Percentiles rank a stretch among this genome's conserved stretches.
Conservation (phyloP, 2,888 invertebrate genomes). For the Diadromus collaris region DNA sequence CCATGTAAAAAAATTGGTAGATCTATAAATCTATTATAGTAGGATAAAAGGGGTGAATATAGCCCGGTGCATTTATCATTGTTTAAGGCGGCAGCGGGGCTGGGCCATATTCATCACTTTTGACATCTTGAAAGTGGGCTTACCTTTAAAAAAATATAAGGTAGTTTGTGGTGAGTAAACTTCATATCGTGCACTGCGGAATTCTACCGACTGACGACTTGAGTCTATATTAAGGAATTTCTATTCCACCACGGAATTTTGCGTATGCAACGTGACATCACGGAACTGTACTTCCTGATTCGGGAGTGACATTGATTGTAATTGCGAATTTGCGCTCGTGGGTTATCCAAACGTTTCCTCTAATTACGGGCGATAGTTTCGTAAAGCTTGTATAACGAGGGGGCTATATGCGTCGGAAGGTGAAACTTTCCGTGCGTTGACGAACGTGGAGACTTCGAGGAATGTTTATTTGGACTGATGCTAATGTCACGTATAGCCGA, state of each 20-base stretch:
- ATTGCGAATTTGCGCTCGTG: neutral
- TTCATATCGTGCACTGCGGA: neutral
- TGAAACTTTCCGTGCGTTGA: slow-evolving; percentile 30
- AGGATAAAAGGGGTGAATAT: too few relatives aligned
- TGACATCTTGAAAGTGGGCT: neutral
- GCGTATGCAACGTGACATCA: neutral
- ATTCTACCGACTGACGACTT: neutral
- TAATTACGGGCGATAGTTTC: slow-evolving; percentile 8
- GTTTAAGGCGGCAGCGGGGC: neutral
- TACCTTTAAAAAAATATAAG: neutral
- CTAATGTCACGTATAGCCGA: slow-evolving; percentile 27
- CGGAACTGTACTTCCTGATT: neutral
- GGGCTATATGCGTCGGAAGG: slow-evolving; percentile 23
- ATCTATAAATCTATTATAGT: neutral
- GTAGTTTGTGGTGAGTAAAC: neutral
- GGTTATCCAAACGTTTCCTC: slow-evolving; percentile 11
- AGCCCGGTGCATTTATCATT: too few relatives aligned
- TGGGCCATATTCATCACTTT: neutral
- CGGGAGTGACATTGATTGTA: slow-evolving; percentile 1
- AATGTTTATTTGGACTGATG: slow-evolving; percentile 50
- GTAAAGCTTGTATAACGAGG: slow-evolving; percentile 35
- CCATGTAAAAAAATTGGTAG: too few relatives aligned
- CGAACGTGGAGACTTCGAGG: neutral
- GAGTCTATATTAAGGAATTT: neutral
- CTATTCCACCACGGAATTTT: neutral